A percentile compares a stretch with the other conserved stretches of the same genome.
Evolutionary conservation across 2,888 invertebrate species (phyloP).

Genomic region (Drosophila trichaetosa): DNA sequence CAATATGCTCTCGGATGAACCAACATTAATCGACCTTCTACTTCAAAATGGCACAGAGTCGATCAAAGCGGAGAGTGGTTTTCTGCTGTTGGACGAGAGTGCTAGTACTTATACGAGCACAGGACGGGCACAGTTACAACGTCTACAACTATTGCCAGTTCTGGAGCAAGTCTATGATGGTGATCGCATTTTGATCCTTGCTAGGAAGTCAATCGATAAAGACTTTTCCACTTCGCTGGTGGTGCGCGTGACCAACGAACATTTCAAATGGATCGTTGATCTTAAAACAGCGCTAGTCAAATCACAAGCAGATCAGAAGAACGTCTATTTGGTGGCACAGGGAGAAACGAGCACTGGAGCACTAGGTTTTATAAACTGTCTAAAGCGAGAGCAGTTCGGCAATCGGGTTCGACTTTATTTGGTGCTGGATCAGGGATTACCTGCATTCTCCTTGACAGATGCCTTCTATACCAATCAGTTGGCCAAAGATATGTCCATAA

Average conservation of each 20-base stretch:
- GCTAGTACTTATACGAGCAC: constrained; percentile 83
- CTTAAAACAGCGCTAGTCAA: constrained; percentile 90
- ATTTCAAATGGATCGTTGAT: constrained; percentile 92
- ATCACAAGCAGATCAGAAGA: constrained; percentile 87
- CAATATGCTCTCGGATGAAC: constrained; percentile 86
- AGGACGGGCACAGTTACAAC: constrained; percentile 83
- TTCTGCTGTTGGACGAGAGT: constrained; percentile 90
- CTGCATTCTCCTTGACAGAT: constrained; percentile 87
- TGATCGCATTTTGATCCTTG: constrained; percentile 88
- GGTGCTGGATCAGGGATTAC: constrained; percentile 88
- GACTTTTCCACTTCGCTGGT: constrained; percentile 84
- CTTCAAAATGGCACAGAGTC: constrained; percentile 87
- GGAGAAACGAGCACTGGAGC: constrained; percentile 90
- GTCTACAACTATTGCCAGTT: constrained; percentile 86
- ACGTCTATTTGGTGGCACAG: constrained; percentile 89
- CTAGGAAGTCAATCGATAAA: constrained; percentile 84
- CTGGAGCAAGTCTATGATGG: constrained; percentile 88
- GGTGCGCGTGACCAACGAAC: constrained; percentile 88
- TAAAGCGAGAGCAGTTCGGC: constrained; percentile 94
- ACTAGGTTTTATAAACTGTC: constrained; percentile 95
- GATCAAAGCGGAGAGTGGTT: constrained; percentile 89
- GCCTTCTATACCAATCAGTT: constrained; percentile 87
- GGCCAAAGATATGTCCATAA: constrained; percentile 92
- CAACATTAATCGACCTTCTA: constrained; percentile 85
- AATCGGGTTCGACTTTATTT: constrained; percentile 89